These are phyloP conservation scores for Tinea semifulvella DNA, from an alignment of 2,888 invertebrate genomes.

Conservation along the genomic window DNA sequence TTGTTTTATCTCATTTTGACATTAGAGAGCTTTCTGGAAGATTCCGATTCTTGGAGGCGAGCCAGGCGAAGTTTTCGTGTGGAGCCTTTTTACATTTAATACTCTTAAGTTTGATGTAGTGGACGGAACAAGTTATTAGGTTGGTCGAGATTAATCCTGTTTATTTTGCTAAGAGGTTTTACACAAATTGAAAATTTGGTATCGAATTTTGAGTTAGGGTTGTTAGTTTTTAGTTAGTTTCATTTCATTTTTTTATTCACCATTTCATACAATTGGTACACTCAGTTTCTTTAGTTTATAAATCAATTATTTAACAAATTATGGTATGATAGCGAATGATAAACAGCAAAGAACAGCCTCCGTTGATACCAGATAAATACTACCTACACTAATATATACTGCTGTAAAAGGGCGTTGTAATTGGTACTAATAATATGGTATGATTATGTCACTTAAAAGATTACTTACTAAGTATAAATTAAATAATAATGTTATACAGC, in stretches of 20 bases:
- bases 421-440: too few species aligned
- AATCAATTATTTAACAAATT: too few species aligned
- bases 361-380: too few species aligned
- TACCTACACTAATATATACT: too few species aligned
- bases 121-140: conserved; percentile 39
- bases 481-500: too few species aligned
- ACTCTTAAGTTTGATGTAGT: conserved; percentile 57
- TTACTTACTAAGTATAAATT: too few species aligned
- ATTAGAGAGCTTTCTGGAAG: conserved; percentile 24
- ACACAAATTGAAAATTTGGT: conserved; percentile 30
- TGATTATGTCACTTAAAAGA: too few species aligned
- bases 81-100: conserved; percentile 50
- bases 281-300: too few species aligned
- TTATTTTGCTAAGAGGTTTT: conserved; percentile 52
- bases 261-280: too few species aligned
- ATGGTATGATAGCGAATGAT: too few species aligned
- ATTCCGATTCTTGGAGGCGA: conserved; percentile 20
- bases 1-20: conserved; percentile 23
- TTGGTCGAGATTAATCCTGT: conserved; percentile 42
- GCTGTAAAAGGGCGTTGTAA: too few species aligned
- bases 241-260: background rate
- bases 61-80: conserved; percentile 36
- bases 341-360: too few species aligned
- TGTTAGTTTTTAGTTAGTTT: background rate
- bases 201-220: background rate